Conservation (phyloP, 2,797 vertebrate species). For the Serranus cabrilla region DNA sequence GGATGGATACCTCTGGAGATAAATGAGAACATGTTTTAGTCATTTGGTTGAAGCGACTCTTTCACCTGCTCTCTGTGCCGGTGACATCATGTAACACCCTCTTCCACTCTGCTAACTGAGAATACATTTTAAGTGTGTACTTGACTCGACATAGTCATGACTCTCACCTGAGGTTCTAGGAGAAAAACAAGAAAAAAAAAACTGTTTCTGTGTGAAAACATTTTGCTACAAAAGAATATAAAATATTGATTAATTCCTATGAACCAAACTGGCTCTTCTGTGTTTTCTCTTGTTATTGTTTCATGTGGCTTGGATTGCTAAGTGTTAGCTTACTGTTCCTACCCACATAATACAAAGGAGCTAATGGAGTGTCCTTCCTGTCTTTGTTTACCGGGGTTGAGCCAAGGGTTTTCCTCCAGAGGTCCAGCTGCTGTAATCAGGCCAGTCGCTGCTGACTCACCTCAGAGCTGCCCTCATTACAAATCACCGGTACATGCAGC, state of each 20-base stretch:
- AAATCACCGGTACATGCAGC: slow-evolving; percentile 78
- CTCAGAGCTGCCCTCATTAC: slow-evolving; percentile 83
- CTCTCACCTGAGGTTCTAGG: slow-evolving; percentile 90
- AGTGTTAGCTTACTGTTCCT: slow-evolving; percentile 1
- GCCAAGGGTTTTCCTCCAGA: slow-evolving; percentile 68
- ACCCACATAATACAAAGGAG: slow-evolving; percentile 12
- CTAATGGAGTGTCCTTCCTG: slow-evolving; percentile 48
- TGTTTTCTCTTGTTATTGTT: slow-evolving; percentile 61
- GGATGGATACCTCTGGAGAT: background rate
- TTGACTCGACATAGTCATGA: slow-evolving; percentile 83
- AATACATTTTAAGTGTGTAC: slow-evolving; percentile 78
- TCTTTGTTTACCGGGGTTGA: slow-evolving; percentile 60
- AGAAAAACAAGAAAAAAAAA: slow-evolving; percentile 72
- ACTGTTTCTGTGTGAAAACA: slow-evolving; percentile 88
- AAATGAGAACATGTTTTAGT: background rate
- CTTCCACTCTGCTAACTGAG: slow-evolving; percentile 69
- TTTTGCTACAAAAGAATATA: slow-evolving; percentile 89
- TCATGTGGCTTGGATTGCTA: slow-evolving; percentile 28
- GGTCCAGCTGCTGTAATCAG: slow-evolving; percentile 77
- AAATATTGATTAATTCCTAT: slow-evolving; percentile 83
- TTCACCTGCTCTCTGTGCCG: slow-evolving; percentile 41
- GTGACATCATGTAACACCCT: slow-evolving; percentile 54
- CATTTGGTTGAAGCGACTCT: slow-evolving; percentile 40
- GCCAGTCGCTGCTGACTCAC: slow-evolving; percentile 78
- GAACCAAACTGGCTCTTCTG: slow-evolving; percentile 74